phyloP scores from a whole-genome alignment of 2,113 vertebrate species.

The Rhynchopsitta pachyrhyncha region DNA sequence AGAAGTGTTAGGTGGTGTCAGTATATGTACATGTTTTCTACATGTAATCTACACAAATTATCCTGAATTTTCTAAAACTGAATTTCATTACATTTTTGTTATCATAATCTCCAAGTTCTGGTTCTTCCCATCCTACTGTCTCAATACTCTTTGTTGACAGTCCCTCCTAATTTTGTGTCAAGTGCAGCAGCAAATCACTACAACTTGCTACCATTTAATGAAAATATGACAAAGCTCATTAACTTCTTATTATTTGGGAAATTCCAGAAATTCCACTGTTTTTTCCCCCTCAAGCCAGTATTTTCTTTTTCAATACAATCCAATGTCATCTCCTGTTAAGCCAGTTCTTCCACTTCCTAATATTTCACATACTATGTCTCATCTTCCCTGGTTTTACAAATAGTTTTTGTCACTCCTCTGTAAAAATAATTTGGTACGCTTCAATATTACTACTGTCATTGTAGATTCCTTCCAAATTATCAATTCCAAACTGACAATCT shows the following conservation, averaged over 20 bases:
- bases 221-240: neutral
- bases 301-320: neutral
- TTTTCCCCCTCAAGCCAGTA: neutral
- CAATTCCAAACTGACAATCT: neutral
- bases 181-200: neutral
- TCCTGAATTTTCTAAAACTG: neutral
- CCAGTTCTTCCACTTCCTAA: neutral
- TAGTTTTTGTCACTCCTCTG: neutral
- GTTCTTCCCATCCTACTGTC: neutral
- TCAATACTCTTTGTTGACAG: neutral
- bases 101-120: neutral
- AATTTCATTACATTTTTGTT: neutral
- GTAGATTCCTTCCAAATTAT: neutral
- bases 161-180: neutral
- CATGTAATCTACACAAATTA: neutral
- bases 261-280: neutral
- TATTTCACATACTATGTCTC: neutral
- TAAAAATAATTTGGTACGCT: neutral
- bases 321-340: neutral
- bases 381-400: neutral
- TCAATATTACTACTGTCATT: neutral
- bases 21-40: neutral
- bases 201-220: neutral
- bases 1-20: neutral
- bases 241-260: neutral